Evolutionary conservation across 2,888 invertebrate genomes (phyloP), one percentile per base, ranked within the genome.

Genomic region (Hypomecis punctinalis): DNA sequence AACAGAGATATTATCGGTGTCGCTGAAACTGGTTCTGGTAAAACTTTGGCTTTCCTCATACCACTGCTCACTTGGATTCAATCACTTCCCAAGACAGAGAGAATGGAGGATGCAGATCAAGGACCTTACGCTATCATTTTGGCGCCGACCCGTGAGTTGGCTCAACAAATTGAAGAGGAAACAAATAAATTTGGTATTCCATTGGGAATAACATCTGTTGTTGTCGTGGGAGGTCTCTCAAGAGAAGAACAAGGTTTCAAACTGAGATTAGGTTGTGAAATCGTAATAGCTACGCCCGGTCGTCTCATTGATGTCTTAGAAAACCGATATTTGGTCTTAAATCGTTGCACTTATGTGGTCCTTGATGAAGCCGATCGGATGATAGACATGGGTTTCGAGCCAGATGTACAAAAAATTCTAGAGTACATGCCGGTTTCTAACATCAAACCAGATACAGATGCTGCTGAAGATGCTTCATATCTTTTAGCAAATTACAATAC

Each of bases 311-410:
- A 99, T 88, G 99, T 99, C 0, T 90, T 99, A 68, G 99, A 99
- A 91, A 99, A 99, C 90, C 95, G 99, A 66, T 99, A 99, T 86
- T 93, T 99, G 71, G 99, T 99, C 7, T 93, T 99, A 11, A 98
- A 97, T 86, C 98, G 99, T 81, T 99, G 99, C 88, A 99, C 99
- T 0, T 99, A 99, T 85, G 98, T 99, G 66, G 99, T 98, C 5
- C 94, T 98, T 58, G 98, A 98, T 80, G 97, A 98, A 93, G 99
- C 99, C 40, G 99, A 99, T 94, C 96, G 99, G 82, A 99, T 99
- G 99, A 99, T 99, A 89, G 99, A 99, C 94, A 99, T 99, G 98
- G 99, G 99, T 84, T 99, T 99, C 84, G 99, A 99, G 87, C 98
- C 99, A 47, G 97, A 98, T 80, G 99, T 99, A 0, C 99, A 99